phyloP scores from a whole-genome alignment of 1,140 invertebrate genomes.

The Bombus impatiens region DNA sequence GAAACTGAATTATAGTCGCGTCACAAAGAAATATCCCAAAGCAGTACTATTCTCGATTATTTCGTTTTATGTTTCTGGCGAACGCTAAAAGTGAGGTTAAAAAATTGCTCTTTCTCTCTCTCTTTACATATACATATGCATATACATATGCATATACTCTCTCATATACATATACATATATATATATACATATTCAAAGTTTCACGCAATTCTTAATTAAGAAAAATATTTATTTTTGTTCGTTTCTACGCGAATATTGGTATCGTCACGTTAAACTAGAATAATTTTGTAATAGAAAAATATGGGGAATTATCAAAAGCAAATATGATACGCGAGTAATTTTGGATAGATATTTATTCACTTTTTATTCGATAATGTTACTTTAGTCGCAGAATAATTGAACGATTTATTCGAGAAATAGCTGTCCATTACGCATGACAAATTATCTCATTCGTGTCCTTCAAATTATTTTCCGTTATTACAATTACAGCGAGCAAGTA shows the following conservation, averaged over 20 bases:
- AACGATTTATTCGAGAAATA: not conserved
- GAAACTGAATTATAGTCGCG: constrained; percentile 10
- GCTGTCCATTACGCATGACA: not conserved
- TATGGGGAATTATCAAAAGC: not conserved
- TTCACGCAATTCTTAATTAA: not conserved
- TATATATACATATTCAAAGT: not conserved
- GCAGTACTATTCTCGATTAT: not conserved
- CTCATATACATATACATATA: not conserved
- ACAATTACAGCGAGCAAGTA: not conserved
- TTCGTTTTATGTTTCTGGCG: constrained; percentile 1
- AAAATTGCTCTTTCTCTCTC: not conserved
- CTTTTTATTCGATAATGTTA: not conserved
- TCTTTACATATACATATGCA: not conserved
- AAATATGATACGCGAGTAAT: not conserved
- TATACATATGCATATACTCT: not conserved
- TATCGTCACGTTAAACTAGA: not conserved
- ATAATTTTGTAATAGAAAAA: not conserved
- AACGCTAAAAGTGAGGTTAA: not conserved
- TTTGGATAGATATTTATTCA: not conserved
- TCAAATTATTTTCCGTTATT: not conserved
- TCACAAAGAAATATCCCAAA: not conserved
- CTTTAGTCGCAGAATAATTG: not conserved
- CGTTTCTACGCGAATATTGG: not conserved
- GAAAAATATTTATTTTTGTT: not conserved
- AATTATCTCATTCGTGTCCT: not conserved